Conservation (phyloP, 2,113 vertebrate species). For the Tupaia chinensis region DNA sequence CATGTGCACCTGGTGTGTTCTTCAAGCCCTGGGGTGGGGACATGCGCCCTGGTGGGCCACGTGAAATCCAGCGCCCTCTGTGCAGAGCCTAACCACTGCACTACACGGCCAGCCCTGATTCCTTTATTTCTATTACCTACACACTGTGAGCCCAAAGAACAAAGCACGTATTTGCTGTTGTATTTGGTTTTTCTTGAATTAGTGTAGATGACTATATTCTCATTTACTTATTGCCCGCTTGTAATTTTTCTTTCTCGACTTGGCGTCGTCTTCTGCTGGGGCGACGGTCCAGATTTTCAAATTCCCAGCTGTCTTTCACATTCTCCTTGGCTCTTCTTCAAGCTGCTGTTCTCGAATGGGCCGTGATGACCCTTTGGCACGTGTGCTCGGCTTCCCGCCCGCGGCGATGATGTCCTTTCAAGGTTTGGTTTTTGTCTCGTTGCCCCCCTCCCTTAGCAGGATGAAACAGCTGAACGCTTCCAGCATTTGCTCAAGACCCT, state of each 20-base stretch:
- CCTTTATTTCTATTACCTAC: not conserved
- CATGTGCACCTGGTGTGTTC: too few relatives aligned
- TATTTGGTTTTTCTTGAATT: slow-evolving; percentile 2
- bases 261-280: not conserved
- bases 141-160: not conserved
- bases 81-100: too few relatives aligned
- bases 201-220: not conserved
- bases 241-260: not conserved
- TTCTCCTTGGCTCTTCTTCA: not conserved
- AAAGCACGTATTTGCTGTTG: not conserved
- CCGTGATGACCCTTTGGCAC: not conserved
- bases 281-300: not conserved
- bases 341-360: not conserved
- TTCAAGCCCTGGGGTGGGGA: too few relatives aligned
- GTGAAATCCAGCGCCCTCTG: too few relatives aligned
- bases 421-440: not conserved
- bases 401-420: not conserved
- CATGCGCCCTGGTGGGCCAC: too few relatives aligned
- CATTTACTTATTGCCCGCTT: not conserved
- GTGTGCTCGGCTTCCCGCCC: not conserved
- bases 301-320: not conserved
- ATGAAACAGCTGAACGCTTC: not conserved
- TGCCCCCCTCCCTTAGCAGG: not conserved
- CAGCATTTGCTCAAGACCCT: not conserved
- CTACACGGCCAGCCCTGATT: too few relatives aligned